Conservation (phyloP, 1,140 invertebrate species). For the Camponotus vicinus region DNA sequence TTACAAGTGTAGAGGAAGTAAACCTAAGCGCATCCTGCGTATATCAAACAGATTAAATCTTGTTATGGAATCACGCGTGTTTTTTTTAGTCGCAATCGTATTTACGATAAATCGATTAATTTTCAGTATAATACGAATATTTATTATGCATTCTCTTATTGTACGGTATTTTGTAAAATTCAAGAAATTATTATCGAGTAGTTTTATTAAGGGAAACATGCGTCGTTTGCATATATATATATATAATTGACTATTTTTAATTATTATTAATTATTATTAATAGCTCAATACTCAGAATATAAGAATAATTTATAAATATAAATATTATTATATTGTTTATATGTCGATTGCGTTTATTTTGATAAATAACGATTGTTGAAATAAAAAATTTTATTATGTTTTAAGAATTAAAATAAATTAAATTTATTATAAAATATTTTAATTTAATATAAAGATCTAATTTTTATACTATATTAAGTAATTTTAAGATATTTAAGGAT, state of each 20-base stretch:
- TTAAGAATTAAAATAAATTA: constrained; percentile 11
- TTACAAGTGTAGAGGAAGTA: neutral
- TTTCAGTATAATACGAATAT: constrained; percentile 2
- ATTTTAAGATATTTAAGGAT: neutral
- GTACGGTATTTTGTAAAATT: constrained; percentile 22
- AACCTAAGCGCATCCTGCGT: neutral
- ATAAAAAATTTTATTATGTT: constrained; percentile 18
- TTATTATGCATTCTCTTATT: constrained; percentile 35
- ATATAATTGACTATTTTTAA: constrained; percentile 15
- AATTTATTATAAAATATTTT: constrained; percentile 13
- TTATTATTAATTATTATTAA: constrained; percentile 28
- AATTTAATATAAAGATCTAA: constrained; percentile 26
- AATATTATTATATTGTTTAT: neutral
- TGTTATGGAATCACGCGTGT: constrained; percentile 29
- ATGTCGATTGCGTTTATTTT: constrained; percentile 38
- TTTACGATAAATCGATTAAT: constrained; percentile 17
- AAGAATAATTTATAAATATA: constrained; percentile 45
- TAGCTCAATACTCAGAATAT: constrained; percentile 46
- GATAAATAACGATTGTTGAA: constrained; percentile 33
- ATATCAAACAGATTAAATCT: constrained; percentile 25
- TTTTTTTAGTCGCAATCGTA: constrained; percentile 41
- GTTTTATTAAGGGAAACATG: neutral
- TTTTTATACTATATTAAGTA: constrained; percentile 13
- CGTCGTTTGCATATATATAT: too few relatives aligned
- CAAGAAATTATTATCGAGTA: constrained; percentile 4